Conservation (phyloP, 2,113 vertebrate genomes). For the Eptesicus fuscus region DNA sequence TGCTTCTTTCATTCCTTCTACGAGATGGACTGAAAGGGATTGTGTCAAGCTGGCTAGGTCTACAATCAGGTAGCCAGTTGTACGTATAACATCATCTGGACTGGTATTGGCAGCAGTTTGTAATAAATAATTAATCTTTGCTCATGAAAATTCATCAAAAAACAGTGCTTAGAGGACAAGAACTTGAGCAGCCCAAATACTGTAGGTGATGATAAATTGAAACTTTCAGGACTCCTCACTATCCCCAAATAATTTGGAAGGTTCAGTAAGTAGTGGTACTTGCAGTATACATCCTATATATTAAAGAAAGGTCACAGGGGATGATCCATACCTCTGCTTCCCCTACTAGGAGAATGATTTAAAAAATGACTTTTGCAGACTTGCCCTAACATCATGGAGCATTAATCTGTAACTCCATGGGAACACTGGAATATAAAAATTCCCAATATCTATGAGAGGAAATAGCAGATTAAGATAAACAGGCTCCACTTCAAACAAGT, state of each 20-base stretch:
- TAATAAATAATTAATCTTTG: neutral
- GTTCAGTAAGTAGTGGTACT: neutral
- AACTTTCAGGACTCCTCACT: neutral
- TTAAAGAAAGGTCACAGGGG: neutral
- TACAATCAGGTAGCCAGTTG: neutral
- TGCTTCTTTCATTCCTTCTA: neutral
- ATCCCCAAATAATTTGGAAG: neutral
- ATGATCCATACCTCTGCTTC: neutral
- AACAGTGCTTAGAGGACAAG: neutral
- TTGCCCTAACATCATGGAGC: neutral
- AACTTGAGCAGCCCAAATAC: neutral
- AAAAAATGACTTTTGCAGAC: constrained; percentile 3
- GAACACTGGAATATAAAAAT: neutral
- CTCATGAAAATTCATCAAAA: constrained; percentile 27
- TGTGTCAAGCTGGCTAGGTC: neutral
- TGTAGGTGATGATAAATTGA: neutral
- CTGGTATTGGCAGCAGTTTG: neutral
- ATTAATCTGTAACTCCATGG: neutral
- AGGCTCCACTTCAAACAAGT: neutral
- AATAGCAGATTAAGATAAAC: neutral
- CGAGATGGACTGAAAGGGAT: neutral
- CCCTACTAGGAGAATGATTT: neutral
- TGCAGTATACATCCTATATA: neutral
- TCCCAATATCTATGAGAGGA: neutral
- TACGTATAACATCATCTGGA: neutral